Conservation (phyloP, 2,113 vertebrate genomes). For the Chaetorhynchus papuensis region DNA sequence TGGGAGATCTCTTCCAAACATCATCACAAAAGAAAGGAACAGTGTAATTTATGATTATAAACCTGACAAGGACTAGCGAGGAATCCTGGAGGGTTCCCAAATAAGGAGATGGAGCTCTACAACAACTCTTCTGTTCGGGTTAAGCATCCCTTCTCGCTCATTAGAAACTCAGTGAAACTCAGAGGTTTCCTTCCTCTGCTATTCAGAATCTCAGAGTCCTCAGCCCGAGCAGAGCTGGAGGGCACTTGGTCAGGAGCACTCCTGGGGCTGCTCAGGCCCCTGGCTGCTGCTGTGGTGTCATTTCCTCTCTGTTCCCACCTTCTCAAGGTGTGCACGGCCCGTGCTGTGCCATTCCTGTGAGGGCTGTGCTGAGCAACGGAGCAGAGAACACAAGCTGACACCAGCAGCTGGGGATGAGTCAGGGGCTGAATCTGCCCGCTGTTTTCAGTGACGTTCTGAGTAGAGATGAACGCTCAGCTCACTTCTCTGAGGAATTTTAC, state of each 20-base stretch:
- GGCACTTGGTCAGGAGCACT: neutral
- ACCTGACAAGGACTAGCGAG: neutral
- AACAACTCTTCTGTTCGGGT: neutral
- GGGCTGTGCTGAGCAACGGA: neutral
- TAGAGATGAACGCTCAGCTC: neutral
- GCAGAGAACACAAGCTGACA: neutral
- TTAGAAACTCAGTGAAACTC: neutral
- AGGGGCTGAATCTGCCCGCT: neutral
- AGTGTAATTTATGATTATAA: neutral
- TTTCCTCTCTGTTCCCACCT: neutral
- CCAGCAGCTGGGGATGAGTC: neutral
- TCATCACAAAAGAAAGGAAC: neutral
- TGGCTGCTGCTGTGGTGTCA: neutral
- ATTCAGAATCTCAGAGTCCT: neutral
- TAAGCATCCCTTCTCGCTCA: neutral
- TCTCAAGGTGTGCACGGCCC: neutral
- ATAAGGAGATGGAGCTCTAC: neutral
- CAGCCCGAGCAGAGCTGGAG: neutral
- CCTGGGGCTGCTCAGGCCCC: neutral
- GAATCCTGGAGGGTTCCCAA: neutral
- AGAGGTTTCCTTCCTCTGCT: neutral
- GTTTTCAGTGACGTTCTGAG: neutral
- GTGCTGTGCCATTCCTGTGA: neutral
- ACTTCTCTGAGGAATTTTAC: neutral
- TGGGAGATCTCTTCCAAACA: neutral